Conservation (phyloP, 1,140 invertebrate species). For the Micrasema longulum region DNA sequence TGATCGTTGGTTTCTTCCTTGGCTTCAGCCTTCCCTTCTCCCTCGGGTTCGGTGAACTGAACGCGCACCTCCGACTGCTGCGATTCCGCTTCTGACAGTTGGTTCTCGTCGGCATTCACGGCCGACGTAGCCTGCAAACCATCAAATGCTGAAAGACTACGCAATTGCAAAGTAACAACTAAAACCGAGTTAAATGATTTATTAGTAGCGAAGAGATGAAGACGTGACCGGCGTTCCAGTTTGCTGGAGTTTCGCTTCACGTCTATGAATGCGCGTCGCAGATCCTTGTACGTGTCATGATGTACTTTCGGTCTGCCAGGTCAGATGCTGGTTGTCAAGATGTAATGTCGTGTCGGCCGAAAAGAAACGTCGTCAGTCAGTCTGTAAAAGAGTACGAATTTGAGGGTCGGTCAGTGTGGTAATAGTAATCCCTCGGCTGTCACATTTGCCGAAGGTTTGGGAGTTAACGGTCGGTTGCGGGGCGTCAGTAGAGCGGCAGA, state of each 20-base stretch:
- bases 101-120: conserved; percentile 64
- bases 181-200: conserved; percentile 12
- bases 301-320: conserved; percentile 49
- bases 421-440: conserved; percentile 40
- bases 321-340: conserved; percentile 2
- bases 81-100: conserved; percentile 69
- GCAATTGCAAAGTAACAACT: background rate
- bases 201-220: conserved; percentile 41
- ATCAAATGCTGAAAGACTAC: conserved; percentile 37
- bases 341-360: conserved; percentile 21
- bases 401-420: conserved; percentile 37
- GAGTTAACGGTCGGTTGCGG: conserved; percentile 46
- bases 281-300: conserved; percentile 60
- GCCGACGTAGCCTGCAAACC: conserved; percentile 64
- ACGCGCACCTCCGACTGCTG: conserved; percentile 74
- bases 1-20: conserved; percentile 62
- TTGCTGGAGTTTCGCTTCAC: conserved; percentile 64
- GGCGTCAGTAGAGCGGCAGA: conserved; percentile 24
- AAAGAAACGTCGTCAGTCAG: conserved; percentile 27
- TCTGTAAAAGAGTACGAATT: conserved; percentile 26
- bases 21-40: conserved; percentile 59
- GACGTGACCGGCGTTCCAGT: conserved; percentile 56
- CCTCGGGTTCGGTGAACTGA: conserved; percentile 71
- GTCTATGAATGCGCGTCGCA: conserved; percentile 46
- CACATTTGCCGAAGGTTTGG: conserved; percentile 43